A percentile compares a stretch with the other conserved stretches of the same genome.
Evolutionary conservation across 2,113 vertebrate species (phyloP).

Genomic region (Balaenoptera acutorostrata): DNA sequence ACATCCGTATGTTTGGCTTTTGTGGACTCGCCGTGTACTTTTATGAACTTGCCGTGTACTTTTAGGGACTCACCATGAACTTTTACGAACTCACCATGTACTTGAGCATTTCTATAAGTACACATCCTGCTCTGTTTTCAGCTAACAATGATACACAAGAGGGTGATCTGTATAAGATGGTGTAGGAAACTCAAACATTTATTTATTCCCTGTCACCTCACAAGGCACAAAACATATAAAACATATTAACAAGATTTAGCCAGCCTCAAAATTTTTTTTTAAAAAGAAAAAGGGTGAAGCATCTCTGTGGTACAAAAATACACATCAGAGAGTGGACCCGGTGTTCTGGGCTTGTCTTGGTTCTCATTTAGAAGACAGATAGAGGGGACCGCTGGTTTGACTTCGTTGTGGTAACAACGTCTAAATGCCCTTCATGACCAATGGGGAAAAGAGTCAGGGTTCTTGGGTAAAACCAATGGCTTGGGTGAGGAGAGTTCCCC

Average conservation of each 20-base stretch:
- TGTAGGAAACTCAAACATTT: not conserved
- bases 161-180: accelerated
- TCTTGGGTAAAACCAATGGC: too few species aligned
- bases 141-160: not conserved
- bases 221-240: not conserved
- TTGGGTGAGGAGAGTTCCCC: too few species aligned
- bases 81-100: not conserved
- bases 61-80: not conserved
- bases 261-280: not conserved
- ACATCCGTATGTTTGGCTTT: not conserved
- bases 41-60: too few species aligned
- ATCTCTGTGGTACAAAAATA: not conserved
- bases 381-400: not conserved
- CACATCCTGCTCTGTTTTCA: not conserved
- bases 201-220: not conserved
- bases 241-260: not conserved
- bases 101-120: not conserved
- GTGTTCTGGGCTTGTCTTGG: not conserved
- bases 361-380: not conserved
- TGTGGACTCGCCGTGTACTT: not conserved
- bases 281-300: not conserved
- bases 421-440: not conserved
- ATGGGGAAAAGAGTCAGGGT: too few species aligned
- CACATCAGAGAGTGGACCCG: too few species aligned
- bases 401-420: not conserved